These are phyloP conservation scores for Nasonia giraulti DNA, from an alignment of 1,140 invertebrate genomes.

Conservation along the genomic window DNA sequence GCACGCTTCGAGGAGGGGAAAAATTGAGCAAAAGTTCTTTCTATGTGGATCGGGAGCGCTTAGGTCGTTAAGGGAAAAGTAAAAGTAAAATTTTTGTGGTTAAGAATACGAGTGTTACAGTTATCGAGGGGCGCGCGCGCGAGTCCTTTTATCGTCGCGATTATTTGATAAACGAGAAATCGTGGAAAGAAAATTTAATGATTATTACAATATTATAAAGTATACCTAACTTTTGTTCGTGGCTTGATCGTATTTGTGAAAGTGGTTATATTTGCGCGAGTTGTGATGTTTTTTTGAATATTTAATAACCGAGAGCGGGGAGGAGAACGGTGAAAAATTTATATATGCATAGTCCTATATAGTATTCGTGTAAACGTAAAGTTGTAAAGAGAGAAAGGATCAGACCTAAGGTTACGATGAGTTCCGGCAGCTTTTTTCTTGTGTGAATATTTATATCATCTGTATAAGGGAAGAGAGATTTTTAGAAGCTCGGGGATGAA, in stretches of 20 bases:
- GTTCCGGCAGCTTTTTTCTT: conserved; percentile 3
- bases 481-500: conserved; percentile 9
- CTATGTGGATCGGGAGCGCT: not conserved
- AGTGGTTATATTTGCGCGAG: conserved; percentile 62
- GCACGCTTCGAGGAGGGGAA: not conserved
- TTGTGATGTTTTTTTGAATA: conserved; percentile 57
- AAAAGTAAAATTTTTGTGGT: conserved; percentile 38
- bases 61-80: conserved; percentile 18
- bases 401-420: conserved; percentile 24
- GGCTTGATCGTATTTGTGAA: conserved; percentile 63
- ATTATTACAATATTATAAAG: conserved; percentile 23
- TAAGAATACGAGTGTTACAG: conserved; percentile 43
- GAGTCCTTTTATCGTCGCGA: conserved; percentile 33
- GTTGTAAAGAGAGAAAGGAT: conserved; percentile 2
- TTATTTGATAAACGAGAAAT: conserved; percentile 28
- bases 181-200: conserved; percentile 30
- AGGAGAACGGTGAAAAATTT: conserved; percentile 55
- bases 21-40: not conserved
- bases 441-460: not conserved
- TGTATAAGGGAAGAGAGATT: conserved; percentile 8
- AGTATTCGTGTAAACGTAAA: conserved; percentile 60
- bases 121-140: conserved; percentile 29
- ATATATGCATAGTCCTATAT: conserved; percentile 58
- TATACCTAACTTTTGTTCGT: conserved; percentile 53
- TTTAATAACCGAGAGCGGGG: conserved; percentile 2